Base-by-base conservation (phyloP, 1,140 invertebrate genomes). In the Venturia canescens region DNA sequence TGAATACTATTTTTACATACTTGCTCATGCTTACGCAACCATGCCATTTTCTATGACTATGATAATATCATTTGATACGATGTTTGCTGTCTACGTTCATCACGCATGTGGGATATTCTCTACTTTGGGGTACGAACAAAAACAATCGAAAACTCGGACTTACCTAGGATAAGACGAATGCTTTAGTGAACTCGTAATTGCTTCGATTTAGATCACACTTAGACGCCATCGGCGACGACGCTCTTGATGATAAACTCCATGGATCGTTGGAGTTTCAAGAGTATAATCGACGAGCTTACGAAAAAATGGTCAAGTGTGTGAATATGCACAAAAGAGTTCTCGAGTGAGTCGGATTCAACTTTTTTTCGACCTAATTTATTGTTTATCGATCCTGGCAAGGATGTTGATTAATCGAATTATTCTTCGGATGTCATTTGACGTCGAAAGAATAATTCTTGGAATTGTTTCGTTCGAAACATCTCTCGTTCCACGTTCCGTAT, bases 71-170 rank as follows among this genome's bases (percentile, higher is more conserved):
- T 71, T 26, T n/a, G 80, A 81, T 48, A 31, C 48, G 11, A 71
- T 81, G 53, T 74, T 81, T 38, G 78, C 72, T 3, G 50, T 78
- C 66, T 66, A 72, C n/a, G 48, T 81, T n/a, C 75, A 81, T 63
- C 79, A 80, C 29, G 71, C 71, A 3, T 74, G 70, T 53, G 79
- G 71, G 21, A 69, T 80, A 34, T 81, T 81, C 78, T 76, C 79
- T 34, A 67, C 83, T 31, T 21, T 78, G 44, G 72, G 84, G 85
- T 86, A 83, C 38, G 71, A 44, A 15, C 0, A 44, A 13, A 6
- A 63, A 63, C 53, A 26, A 27, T 9, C 5, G 7, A 1, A 13
- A 5, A 9, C n/a, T n/a, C n/a, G n/a, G n/a, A 1, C 38, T 44
- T 44, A 11, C 11, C 38, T 44, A 6, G 38, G 11, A 44, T 44